Evolutionary conservation across 1,140 invertebrate species (phyloP).

Genomic region (Lucilia sericata): DNA sequence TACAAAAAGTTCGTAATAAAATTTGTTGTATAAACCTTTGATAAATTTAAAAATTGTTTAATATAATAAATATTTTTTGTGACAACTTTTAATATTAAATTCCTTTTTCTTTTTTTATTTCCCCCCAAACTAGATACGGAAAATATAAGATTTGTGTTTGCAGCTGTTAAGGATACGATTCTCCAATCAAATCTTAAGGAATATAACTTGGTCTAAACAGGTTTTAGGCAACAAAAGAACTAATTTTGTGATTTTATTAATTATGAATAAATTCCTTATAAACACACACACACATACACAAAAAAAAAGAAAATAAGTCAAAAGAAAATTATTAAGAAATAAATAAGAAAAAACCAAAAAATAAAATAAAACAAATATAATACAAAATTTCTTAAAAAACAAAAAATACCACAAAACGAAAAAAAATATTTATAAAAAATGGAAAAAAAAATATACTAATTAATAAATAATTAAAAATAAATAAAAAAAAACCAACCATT

Average conservation of each 20-base stretch:
- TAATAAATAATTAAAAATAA: conserved; percentile 37
- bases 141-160: conserved; percentile 99
- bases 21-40: too few relatives aligned
- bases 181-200: conserved; percentile 99
- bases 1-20: not conserved
- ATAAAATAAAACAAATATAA: conserved; percentile 26
- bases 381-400: conserved; percentile 32
- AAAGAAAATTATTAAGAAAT: conserved; percentile 28
- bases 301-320: conserved; percentile 27
- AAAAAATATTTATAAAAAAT: conserved; percentile 29
- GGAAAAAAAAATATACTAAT: conserved; percentile 38
- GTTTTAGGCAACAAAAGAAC: conserved; percentile 38
- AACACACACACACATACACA: too few relatives aligned
- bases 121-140: conserved; percentile 85
- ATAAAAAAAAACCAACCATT: conserved; percentile 31
- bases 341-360: too few relatives aligned
- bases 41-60: too few relatives aligned
- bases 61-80: too few relatives aligned
- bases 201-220: conserved; percentile 96
- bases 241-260: conserved; percentile 44
- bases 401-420: conserved; percentile 23
- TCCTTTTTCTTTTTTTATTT: not conserved
- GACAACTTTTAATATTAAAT: too few relatives aligned
- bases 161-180: conserved; percentile 99
- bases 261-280: conserved; percentile 40